Base-by-base conservation (phyloP, 2,888 invertebrate species). In the Hirudinaria manillensis region DNA sequence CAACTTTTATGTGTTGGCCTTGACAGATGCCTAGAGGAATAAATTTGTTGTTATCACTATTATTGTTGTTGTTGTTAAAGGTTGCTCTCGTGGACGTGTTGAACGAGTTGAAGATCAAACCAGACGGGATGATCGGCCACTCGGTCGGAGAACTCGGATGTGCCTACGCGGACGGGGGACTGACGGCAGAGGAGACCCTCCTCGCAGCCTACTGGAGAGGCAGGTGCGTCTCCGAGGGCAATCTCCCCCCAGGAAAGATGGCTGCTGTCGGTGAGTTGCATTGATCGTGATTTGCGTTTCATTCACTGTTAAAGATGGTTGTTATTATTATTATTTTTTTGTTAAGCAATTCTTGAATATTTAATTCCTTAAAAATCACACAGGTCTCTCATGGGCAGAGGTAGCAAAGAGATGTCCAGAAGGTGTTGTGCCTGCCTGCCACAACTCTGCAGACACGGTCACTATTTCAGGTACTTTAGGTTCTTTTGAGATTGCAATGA, bases 121-220 rank as follows among this genome's bases (percentile, higher is more conserved):
- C 97, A 4, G 94, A 97, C 85, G 96, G 96, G 75, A 94, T 99
- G 83, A 89, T 98, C 74, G 98, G 98, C 0, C 98, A 99, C 86
- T 97, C 96, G 51, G 93, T 93, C 19, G 94, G 94, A 53, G 94
- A 94, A 87, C 87, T 97, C 7, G 94, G 94, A 1, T 97, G 97
- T 86, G 96, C 94, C 24, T 97, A 97, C 87, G 96, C 95, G 45
- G 97, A 98, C 87, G 95, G 94, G 21, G 92, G 93, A 71, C 90
- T 99, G 82, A 94, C 93, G 13, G 91, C 92, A 2, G 95, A 95
- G 85, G 96, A 99, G 87, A 91, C 95, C 0, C 91, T 97, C 75
- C 87, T 96, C 81, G 91, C 94, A 72, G 95, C 98, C 53, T 98
- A 93, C 87, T 94, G 93, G 90, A 89, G 98, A 80, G 86, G 86